Evolutionary conservation across 2,113 vertebrate species (phyloP).

Genomic region (Chaenocephalus aceratus): DNA sequence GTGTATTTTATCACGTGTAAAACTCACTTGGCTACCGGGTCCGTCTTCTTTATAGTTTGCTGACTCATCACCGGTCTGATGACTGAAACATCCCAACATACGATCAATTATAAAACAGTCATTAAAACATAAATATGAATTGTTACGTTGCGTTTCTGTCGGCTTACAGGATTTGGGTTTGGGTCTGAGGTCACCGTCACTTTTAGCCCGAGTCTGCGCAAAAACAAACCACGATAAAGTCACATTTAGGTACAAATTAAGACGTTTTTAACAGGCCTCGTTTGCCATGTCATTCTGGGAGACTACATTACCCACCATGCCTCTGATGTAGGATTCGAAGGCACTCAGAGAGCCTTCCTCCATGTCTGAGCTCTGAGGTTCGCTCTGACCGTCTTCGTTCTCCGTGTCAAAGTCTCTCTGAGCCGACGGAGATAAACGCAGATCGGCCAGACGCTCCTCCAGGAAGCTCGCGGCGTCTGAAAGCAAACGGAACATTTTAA

Average conservation of each 20-base stretch:
- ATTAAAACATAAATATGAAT: no score
- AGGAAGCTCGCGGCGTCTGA: slow-evolving; percentile 67
- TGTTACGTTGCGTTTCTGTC: accelerated
- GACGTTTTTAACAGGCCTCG: neutral
- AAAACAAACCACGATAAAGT: neutral
- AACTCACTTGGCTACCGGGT: slow-evolving; percentile 83
- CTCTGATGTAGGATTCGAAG: slow-evolving; percentile 71
- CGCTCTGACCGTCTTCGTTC: slow-evolving; percentile 57
- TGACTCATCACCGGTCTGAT: slow-evolving; percentile 81
- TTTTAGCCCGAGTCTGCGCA: slow-evolving; percentile 66
- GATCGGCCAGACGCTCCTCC: slow-evolving; percentile 69
- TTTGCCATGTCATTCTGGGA: neutral
- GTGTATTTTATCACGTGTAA: no score
- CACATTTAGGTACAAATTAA: no score
- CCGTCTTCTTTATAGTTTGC: slow-evolving; percentile 80
- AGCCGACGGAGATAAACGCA: slow-evolving; percentile 48
- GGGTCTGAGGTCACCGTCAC: slow-evolving; percentile 64
- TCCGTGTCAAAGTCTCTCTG: slow-evolving; percentile 46
- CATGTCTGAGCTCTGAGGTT: slow-evolving; percentile 26
- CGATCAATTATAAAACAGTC: neutral
- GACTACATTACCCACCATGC: slow-evolving; percentile 68
- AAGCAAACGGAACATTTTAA: neutral
- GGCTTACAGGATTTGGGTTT: slow-evolving; percentile 85
- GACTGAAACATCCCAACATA: slow-evolving; percentile 67
- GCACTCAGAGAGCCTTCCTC: slow-evolving; percentile 47